Evolutionary conservation across 2,797 vertebrate species (phyloP).

Genomic region (Columba guinea): DNA sequence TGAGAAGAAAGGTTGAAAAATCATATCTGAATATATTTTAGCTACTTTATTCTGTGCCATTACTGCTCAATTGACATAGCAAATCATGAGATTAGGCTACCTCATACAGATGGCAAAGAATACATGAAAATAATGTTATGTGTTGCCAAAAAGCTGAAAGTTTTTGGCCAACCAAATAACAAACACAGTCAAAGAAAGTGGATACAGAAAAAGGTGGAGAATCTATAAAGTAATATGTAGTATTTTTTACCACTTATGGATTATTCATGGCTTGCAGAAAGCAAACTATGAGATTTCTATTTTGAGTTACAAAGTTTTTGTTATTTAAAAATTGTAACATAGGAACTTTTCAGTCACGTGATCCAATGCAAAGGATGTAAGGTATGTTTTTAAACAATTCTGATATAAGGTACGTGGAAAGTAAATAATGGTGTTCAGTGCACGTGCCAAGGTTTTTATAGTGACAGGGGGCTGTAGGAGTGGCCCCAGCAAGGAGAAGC

Average conservation of each 20-base stretch:
- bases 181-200: not conserved
- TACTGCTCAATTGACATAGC: not conserved
- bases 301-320: not conserved
- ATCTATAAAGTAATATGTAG: not conserved
- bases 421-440: not conserved
- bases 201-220: not conserved
- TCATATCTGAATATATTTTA: not conserved
- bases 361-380: not conserved
- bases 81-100: not conserved
- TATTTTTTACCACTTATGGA: not conserved
- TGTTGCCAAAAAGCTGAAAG: not conserved
- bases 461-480: fast-evolving
- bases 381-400: not conserved
- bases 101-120: not conserved
- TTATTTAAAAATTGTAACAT: not conserved
- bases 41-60: not conserved
- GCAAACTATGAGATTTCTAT: not conserved
- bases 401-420: not conserved
- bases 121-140: not conserved
- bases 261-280: not conserved
- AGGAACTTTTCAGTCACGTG: not conserved
- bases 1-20: not conserved
- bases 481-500: not conserved
- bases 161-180: not conserved
- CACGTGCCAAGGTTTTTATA: not conserved